Evolutionary conservation across 2,113 vertebrate species (phyloP).

Genomic region (Hemibates koningsi): DNA sequence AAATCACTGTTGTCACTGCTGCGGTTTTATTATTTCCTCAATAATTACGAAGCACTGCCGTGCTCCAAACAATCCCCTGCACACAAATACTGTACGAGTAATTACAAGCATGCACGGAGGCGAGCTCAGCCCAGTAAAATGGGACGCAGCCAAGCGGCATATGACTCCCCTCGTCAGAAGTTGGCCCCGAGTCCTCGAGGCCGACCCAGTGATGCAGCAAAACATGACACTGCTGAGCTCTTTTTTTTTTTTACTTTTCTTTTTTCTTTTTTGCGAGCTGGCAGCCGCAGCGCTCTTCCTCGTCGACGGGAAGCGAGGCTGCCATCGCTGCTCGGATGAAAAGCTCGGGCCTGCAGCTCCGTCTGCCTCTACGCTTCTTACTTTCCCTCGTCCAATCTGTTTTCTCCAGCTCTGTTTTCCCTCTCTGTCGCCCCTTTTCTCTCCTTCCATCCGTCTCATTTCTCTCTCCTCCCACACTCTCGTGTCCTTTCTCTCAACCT

Average conservation of each 20-base stretch:
- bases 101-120: constrained; percentile 40
- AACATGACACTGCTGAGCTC: constrained; percentile 34
- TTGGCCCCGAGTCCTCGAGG: constrained; percentile 18
- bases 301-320: background rate
- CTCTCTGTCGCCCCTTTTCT: background rate
- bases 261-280: background rate
- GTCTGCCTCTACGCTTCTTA: background rate
- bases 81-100: constrained; percentile 38
- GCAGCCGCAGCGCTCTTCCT: constrained; percentile 17
- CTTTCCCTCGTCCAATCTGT: background rate
- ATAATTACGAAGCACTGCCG: constrained; percentile 14
- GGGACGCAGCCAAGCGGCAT: constrained; percentile 36
- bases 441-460: background rate
- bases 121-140: constrained; percentile 21
- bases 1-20: constrained; percentile 22
- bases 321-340: background rate
- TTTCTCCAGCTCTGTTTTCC: background rate
- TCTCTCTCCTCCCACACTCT: constrained; percentile 7
- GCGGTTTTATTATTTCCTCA: constrained; percentile 30
- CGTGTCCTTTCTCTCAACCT: background rate
- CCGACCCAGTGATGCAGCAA: constrained; percentile 44
- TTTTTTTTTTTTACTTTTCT: background rate
- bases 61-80: constrained; percentile 14
- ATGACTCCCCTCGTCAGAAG: constrained; percentile 32
- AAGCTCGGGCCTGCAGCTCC: constrained; percentile 13